A percentile compares a stretch with the other conserved stretches of the same genome.
phyloP scores from a whole-genome alignment of 2,113 vertebrate genomes.

The Festucalex cinctus region DNA sequence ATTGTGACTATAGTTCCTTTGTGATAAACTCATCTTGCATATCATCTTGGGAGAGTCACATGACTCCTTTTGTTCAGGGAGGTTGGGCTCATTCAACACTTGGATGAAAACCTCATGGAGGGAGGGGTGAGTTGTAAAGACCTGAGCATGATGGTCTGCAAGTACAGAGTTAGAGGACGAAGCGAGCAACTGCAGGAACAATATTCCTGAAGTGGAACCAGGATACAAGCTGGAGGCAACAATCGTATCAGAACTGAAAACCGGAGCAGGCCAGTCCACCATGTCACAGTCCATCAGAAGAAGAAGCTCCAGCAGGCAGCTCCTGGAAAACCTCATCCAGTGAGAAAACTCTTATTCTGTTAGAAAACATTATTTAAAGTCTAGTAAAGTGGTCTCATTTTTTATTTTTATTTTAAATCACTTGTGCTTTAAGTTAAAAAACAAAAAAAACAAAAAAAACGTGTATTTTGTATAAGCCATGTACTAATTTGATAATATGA shows the following conservation, averaged over 20 bases:
- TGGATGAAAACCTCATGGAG: conserved; percentile 73
- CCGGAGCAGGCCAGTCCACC: conserved; percentile 27
- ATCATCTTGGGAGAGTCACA: conserved; percentile 62
- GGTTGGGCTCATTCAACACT: conserved; percentile 49
- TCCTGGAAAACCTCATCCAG: conserved; percentile 82
- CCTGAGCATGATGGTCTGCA: conserved; percentile 37
- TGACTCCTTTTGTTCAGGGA: conserved; percentile 43
- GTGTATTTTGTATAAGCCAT: no score
- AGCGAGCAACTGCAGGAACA: conserved; percentile 27
- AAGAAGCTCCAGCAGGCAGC: conserved; percentile 77
- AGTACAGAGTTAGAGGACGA: conserved; percentile 19
- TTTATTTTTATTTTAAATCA: no score
- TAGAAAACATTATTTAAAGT: neutral
- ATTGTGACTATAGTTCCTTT: conserved; percentile 17
- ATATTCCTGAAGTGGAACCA: conserved; percentile 8
- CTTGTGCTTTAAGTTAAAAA: no score
- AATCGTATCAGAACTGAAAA: conserved; percentile 8
- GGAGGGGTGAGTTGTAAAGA: conserved; percentile 44
- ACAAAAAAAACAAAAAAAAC: no score
- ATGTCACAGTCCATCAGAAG: conserved; percentile 73
- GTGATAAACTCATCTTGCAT: conserved; percentile 63
- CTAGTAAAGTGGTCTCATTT: no score
- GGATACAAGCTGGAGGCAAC: conserved; percentile 7
- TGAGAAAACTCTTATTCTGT: conserved; percentile 54
- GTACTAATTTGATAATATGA: neutral